A percentile compares a stretch with the other conserved stretches of the same genome.
Conservation (phyloP, 2,113 vertebrate genomes). For the Spheniscus mendiculus region DNA sequence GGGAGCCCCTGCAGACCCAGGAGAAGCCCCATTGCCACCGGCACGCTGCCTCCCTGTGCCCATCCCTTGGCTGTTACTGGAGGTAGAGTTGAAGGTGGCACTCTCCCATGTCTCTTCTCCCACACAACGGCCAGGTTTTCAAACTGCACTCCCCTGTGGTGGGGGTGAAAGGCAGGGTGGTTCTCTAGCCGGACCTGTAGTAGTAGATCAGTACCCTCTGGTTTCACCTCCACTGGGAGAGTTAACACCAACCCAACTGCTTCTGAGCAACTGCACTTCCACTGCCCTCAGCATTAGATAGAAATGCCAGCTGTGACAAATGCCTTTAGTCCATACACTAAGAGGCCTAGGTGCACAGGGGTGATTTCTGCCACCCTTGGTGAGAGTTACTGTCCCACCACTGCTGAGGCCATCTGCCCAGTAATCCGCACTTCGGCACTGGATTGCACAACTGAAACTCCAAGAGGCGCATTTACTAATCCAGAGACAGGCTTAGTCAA, state of each 20-base stretch:
- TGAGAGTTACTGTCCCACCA: background rate
- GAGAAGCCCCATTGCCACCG: background rate
- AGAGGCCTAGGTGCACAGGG: background rate
- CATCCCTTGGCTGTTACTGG: no score
- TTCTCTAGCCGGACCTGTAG: background rate
- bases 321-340: rapidly evolving
- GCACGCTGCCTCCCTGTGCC: background rate
- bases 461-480: background rate
- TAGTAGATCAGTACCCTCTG: background rate
- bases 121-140: rapidly evolving
- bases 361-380: background rate
- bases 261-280: background rate
- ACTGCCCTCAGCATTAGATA: background rate
- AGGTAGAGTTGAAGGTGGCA: background rate
- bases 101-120: background rate
- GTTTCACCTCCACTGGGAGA: background rate
- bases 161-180: background rate
- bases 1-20: background rate
- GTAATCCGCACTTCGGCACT: background rate
- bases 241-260: background rate
- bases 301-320: background rate
- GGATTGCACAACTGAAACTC: background rate
- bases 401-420: background rate
- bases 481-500: background rate
- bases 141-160: rapidly evolving